Evolutionary conservation across 2,113 vertebrate genomes (phyloP).

Genomic region (Gulo gulo): DNA sequence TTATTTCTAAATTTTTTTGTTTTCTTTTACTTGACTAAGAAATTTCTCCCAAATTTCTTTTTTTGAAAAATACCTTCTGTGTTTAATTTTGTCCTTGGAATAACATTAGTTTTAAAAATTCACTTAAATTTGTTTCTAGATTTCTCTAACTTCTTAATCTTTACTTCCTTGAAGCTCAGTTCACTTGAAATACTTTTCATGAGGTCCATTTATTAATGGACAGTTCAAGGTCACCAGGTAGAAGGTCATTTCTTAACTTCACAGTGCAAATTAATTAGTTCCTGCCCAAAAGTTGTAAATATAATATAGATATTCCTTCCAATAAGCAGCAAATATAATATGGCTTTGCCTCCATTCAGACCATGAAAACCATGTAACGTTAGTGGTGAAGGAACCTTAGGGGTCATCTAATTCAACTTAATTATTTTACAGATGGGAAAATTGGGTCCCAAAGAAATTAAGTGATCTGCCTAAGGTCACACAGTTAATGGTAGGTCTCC

Average conservation of each 20-base stretch:
- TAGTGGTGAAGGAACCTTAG: background rate
- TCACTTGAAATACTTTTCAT: conserved; percentile 24
- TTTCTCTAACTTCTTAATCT: background rate
- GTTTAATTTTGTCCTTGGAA: background rate
- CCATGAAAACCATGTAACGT: background rate
- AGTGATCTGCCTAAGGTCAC: background rate
- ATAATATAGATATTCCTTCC: background rate
- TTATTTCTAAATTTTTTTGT: background rate
- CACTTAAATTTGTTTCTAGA: conserved; percentile 9
- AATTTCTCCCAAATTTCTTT: conserved; percentile 1
- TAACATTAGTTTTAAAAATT: background rate
- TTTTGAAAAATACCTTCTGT: background rate
- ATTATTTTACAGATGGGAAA: conserved; percentile 52
- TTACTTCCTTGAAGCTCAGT: background rate
- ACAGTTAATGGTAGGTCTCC: background rate
- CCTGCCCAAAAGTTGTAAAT: background rate
- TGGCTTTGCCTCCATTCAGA: conserved; percentile 20
- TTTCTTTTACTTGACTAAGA: conserved; percentile 20
- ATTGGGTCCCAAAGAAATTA: conserved; percentile 28
- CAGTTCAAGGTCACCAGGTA: conserved; percentile 14
- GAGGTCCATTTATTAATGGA: background rate
- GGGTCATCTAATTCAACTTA: conserved; percentile 38
- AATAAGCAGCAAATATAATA: background rate
- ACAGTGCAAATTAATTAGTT: conserved; percentile 41
- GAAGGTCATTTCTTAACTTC: conserved; percentile 34